Percentiles rank a stretch among this genome's conserved stretches.
Evolutionary conservation across 2,888 invertebrate genomes (phyloP).

Genomic region (Halictus quadricinctus): DNA sequence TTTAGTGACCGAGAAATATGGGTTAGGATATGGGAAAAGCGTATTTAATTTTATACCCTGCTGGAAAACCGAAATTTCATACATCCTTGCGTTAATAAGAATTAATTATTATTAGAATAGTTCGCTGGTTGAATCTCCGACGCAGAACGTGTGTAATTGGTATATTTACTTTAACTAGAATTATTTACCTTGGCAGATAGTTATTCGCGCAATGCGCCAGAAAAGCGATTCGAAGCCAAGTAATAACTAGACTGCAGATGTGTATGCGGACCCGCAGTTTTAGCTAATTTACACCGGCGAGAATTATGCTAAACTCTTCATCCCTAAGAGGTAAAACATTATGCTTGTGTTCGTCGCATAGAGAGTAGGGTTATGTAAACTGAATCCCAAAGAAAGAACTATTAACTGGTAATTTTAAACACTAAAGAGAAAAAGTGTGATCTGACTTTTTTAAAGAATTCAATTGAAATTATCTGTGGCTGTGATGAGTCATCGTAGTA

Average conservation of each 20-base stretch:
- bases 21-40: background rate
- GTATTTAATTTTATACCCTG: background rate
- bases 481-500: background rate
- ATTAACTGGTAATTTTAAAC: no score
- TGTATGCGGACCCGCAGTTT: background rate
- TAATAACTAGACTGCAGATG: constrained; percentile 1
- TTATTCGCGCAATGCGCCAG: background rate
- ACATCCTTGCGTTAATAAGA: background rate
- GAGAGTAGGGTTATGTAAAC: no score
- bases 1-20: background rate
- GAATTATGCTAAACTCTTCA: background rate
- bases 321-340: background rate
- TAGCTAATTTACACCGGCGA: background rate
- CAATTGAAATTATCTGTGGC: no score
- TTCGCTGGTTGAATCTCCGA: background rate
- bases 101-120: background rate
- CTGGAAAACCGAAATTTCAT: background rate
- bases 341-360: background rate
- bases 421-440: no score
- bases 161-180: no score
- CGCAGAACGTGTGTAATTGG: background rate
- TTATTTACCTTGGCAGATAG: background rate
- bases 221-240: background rate
- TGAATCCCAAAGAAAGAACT: no score
- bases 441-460: background rate